Percentiles rank a stretch among this genome's conserved stretches.
Evolutionary conservation across 2,888 invertebrate genomes (phyloP).

Genomic region (Hemithea aestivaria): DNA sequence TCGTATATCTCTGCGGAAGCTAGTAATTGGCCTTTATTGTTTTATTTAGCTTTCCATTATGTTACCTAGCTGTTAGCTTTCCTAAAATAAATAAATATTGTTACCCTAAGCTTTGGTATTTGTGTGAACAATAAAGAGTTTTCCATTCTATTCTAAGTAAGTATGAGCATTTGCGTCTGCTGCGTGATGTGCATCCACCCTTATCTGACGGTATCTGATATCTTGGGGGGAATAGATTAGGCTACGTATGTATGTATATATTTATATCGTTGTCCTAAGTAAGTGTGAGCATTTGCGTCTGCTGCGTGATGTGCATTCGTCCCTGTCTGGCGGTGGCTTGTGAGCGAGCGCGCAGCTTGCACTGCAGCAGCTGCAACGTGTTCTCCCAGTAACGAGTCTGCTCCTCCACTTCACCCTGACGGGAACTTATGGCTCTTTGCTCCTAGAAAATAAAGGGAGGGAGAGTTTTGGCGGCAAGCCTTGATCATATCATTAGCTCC

Average conservation of each 20-base stretch:
- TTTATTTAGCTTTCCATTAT: too few species aligned
- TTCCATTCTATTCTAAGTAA: slow-evolving; percentile 63
- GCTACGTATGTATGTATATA: too few species aligned
- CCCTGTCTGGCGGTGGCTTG: slow-evolving; percentile 74
- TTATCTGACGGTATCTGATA: slow-evolving; percentile 67
- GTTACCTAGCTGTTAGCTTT: too few species aligned
- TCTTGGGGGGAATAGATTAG: too few species aligned
- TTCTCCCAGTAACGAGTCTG: slow-evolving; percentile 67
- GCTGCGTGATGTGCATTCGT: slow-evolving; percentile 79
- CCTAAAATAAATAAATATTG: too few species aligned
- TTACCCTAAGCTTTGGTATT: too few species aligned
- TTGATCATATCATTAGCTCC: too few species aligned
- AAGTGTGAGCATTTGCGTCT: slow-evolving; percentile 81
- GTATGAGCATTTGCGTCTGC: slow-evolving; percentile 81
- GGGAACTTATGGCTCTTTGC: slow-evolving; percentile 65
- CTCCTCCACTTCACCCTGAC: slow-evolving; percentile 69
- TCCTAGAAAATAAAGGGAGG: slow-evolving; percentile 63
- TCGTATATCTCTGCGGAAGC: too few species aligned
- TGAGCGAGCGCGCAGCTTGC: slow-evolving; percentile 75
- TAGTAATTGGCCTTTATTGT: too few species aligned
- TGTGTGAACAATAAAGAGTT: too few species aligned
- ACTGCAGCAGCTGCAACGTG: slow-evolving; percentile 69
- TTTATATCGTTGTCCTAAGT: too few species aligned
- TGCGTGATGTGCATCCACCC: slow-evolving; percentile 80
- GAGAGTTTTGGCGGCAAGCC: too few species aligned